Evolutionary conservation across 2,888 invertebrate species (phyloP).

Genomic region (Smittia aterrima): DNA sequence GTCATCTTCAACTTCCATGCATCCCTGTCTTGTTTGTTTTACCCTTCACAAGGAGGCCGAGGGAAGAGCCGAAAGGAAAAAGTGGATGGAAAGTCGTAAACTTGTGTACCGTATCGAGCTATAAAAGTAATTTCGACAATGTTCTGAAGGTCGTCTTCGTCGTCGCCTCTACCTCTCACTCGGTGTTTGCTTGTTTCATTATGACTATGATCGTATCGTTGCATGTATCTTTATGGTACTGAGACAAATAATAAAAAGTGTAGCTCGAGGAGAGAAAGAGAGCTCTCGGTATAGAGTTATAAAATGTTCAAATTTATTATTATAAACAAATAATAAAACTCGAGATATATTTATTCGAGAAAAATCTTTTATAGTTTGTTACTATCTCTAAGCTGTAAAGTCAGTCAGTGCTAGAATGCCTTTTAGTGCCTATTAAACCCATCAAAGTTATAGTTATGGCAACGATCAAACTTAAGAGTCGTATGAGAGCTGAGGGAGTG

Average conservation of each 20-base stretch:
- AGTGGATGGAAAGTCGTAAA: constrained; percentile 26
- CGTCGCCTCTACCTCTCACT: constrained; percentile 34
- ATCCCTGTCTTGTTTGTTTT: not conserved
- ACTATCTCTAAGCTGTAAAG: not conserved
- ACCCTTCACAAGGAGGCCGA: not conserved
- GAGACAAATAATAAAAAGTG: not conserved
- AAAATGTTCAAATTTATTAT: constrained; percentile 36
- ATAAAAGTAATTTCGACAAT: constrained; percentile 41
- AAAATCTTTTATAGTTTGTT: constrained; percentile 22
- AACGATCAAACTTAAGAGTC: constrained; percentile 35
- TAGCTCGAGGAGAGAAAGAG: not conserved
- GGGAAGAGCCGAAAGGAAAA: not conserved
- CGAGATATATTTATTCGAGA: not conserved
- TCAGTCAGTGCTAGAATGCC: constrained; percentile 17
- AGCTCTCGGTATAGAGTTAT: constrained; percentile 6
- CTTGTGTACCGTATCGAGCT: constrained; percentile 36
- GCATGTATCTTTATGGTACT: constrained; percentile 2
- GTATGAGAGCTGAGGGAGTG: not conserved
- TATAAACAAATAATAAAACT: constrained; percentile 37
- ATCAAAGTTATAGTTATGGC: constrained; percentile 39
- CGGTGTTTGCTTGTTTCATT: constrained; percentile 18
- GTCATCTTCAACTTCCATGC: constrained; percentile 7
- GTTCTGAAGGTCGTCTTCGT: constrained; percentile 40
- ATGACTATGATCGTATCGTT: constrained; percentile 21
- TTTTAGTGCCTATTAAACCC: constrained; percentile 40